phyloP scores from a whole-genome alignment of 2,113 vertebrate species.

The Prionailurus bengalensis region DNA sequence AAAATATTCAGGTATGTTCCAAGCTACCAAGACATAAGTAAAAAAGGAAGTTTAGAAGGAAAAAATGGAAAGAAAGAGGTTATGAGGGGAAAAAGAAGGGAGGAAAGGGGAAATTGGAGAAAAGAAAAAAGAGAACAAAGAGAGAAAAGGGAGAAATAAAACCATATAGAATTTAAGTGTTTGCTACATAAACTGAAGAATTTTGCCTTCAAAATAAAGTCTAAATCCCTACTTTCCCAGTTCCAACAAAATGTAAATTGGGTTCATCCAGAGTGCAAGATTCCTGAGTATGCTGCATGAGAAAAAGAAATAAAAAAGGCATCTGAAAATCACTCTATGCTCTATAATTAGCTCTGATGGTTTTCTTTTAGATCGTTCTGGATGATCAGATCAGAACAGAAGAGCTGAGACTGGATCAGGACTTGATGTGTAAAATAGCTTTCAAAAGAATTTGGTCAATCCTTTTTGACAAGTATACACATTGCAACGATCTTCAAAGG shows the following conservation, averaged over 20 bases:
- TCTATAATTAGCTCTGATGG: constrained; percentile 44
- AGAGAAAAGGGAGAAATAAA: neutral
- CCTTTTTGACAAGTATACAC: constrained; percentile 60
- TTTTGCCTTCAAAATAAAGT: constrained; percentile 49
- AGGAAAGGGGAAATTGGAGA: neutral
- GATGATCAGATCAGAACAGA: constrained; percentile 38
- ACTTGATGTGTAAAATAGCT: constrained; percentile 46
- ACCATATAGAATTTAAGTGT: neutral
- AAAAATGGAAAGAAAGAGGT: neutral
- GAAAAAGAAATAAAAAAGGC: neutral
- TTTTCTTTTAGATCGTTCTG: constrained; percentile 56
- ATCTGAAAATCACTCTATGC: neutral
- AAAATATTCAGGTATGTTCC: constrained; percentile 7
- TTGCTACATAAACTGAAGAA: constrained; percentile 23
- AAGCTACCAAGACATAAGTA: constrained; percentile 1
- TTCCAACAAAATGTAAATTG: constrained; percentile 31
- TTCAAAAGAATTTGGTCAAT: neutral
- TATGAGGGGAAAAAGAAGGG: neutral
- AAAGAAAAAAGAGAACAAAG: neutral
- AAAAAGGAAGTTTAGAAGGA: neutral
- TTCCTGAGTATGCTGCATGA: neutral
- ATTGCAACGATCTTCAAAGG: constrained; percentile 63
- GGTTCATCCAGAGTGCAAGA: constrained; percentile 43
- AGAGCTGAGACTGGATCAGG: neutral
- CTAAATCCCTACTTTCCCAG: constrained; percentile 20